Base-by-base conservation (phyloP, 2,797 vertebrate species). In the Sciurus vulgaris region DNA sequence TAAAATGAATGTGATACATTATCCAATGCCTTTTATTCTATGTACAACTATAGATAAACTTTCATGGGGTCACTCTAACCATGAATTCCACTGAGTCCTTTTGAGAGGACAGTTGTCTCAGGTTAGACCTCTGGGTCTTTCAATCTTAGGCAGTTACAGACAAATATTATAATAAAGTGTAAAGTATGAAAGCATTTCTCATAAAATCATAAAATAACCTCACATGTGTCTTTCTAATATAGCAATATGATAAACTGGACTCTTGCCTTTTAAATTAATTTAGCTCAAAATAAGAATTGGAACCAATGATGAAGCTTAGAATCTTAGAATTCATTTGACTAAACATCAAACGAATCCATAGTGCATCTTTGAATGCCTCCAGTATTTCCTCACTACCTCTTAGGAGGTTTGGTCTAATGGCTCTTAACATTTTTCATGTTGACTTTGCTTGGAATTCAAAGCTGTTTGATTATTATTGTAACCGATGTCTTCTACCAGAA, bases 231-330 rank as follows among this genome's bases (percentile, higher is more conserved):
- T 90, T 83, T 86, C 82, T 93, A 61, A 91, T 81, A 86, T 76
- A 77, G 15, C 63, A 76, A 35, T 77, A 89, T 78, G 84, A 35
- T 65, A 86, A 92, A 65, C 67, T 92, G 56, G 51, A 89, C 22
- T 51, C 56, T 83, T 86, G 76, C 28, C 82, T 92, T 77, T 92
- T 65, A 92, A 94, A 54, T 89, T 81, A 77, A 63, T 65, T 33
- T 92, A 94, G 18, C 72, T 86, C 30, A 87, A 92, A 94, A 44
- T 94, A 86, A 94, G 35, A 86, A 74, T 92, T 49, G 51, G 38
- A 87, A 87, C 77, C 61, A n/a, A 74, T 22, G 70, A 76, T 30
- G 13, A 86, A 86, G 65, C 30, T 78, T 63, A 73, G 30, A 81
- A 49, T 86, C 30, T 69, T 38, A 28, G 41, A 95, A 69, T 65